Conservation (phyloP, 2,797 vertebrate genomes). For the Enteromius paludinosus region DNA sequence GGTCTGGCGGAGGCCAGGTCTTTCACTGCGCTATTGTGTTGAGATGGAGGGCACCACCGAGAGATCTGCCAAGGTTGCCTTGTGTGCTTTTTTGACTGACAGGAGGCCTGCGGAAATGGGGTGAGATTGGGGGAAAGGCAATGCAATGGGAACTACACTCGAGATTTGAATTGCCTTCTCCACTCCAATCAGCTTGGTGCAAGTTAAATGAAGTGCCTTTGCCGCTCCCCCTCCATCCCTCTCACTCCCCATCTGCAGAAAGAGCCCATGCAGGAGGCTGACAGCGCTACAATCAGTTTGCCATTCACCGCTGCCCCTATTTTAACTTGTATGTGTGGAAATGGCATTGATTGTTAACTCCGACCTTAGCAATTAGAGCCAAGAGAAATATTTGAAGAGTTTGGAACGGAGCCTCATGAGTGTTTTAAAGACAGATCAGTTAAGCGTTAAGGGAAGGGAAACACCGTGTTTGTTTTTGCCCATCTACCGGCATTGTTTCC, state of each 20-base stretch:
- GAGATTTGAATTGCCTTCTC: conserved; percentile 97
- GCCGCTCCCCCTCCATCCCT: conserved; percentile 86
- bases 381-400: conserved; percentile 92
- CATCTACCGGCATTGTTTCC: conserved; percentile 22
- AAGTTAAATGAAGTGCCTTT: conserved; percentile 99
- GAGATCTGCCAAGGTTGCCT: conserved; percentile 62
- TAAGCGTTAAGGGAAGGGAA: conserved; percentile 40
- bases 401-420: conserved; percentile 84
- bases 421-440: conserved; percentile 71
- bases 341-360: conserved; percentile 80
- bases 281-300: conserved; percentile 99
- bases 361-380: conserved; percentile 92
- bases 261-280: conserved; percentile 98
- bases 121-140: conserved; percentile 72
- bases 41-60: conserved; percentile 61
- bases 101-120: conserved; percentile 85
- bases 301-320: conserved; percentile 97
- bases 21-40: conserved; percentile 57
- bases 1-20: conserved; percentile 82
- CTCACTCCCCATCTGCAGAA: conserved; percentile 94
- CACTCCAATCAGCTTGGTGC: conserved; percentile 99
- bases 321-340: conserved; percentile 93
- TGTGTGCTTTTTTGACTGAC: conserved; percentile 87
- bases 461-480: conserved; percentile 37
- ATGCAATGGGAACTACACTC: conserved; percentile 93